These are phyloP conservation scores for Cantharis nigra DNA, from an alignment of 2,888 invertebrate species.

Conservation along the genomic window DNA sequence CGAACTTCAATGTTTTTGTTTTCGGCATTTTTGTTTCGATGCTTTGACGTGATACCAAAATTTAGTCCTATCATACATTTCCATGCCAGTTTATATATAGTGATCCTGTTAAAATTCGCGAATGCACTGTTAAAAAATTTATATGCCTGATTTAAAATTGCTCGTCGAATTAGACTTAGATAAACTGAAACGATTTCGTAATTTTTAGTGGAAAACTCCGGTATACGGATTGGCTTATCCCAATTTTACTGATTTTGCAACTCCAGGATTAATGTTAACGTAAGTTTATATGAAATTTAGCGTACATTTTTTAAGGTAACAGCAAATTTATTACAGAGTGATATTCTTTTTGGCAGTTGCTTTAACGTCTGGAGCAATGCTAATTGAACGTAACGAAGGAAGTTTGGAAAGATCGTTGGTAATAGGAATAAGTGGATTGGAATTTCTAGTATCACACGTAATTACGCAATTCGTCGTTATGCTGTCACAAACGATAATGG, in stretches of 20 bases:
- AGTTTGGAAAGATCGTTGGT: conserved; percentile 88
- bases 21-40: too few species aligned
- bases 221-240: conserved; percentile 77
- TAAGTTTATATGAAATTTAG: conserved; percentile 55
- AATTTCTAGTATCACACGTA: conserved; percentile 87
- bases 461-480: conserved; percentile 87
- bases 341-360: conserved; percentile 94
- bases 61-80: too few species aligned
- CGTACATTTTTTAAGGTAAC: neutral
- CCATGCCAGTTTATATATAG: too few species aligned
- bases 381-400: conserved; percentile 87
- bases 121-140: too few species aligned
- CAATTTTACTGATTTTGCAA: conserved; percentile 93
- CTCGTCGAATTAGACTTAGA: too few species aligned
- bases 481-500: conserved; percentile 79
- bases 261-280: conserved; percentile 90
- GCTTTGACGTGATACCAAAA: too few species aligned
- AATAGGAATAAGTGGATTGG: conserved; percentile 79
- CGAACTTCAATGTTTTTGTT: too few species aligned
- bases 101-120: too few species aligned
- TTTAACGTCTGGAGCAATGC: conserved; percentile 86
- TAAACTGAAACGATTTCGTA: too few species aligned
- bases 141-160: too few species aligned
- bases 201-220: conserved; percentile 68
- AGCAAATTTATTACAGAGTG: conserved; percentile 63